These are phyloP conservation scores for Euwallacea similis DNA, from an alignment of 1,140 invertebrate species.

Conservation along the genomic window DNA sequence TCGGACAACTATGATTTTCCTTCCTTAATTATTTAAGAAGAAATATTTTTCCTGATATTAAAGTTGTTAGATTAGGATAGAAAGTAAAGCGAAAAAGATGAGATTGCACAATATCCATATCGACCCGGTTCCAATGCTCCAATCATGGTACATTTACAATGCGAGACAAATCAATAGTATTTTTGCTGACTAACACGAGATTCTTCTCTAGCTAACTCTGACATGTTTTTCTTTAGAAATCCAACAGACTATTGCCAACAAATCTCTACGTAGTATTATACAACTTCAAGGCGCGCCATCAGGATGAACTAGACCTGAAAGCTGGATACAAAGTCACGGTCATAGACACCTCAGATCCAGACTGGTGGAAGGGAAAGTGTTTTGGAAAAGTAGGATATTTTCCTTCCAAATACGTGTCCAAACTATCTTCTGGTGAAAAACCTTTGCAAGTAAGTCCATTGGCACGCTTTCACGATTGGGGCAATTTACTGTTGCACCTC, in stretches of 20 bases:
- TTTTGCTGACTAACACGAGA: neutral
- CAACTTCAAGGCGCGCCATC: slow-evolving; percentile 91
- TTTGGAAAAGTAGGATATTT: slow-evolving; percentile 90
- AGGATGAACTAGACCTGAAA: slow-evolving; percentile 91
- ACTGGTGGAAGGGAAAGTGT: slow-evolving; percentile 98
- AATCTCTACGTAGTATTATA: slow-evolving; percentile 94
- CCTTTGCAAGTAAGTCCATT: slow-evolving; percentile 75
- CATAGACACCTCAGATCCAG: slow-evolving; percentile 89
- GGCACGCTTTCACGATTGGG: no score
- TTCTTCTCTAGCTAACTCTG: neutral
- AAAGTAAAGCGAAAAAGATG: neutral
- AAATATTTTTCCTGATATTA: no score
- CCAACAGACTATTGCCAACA: slow-evolving; percentile 81
- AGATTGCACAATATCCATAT: no score
- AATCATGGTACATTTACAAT: no score
- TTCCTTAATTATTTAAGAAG: no score
- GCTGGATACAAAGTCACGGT: slow-evolving; percentile 95
- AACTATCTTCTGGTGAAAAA: slow-evolving; percentile 84
- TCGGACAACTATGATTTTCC: no score
- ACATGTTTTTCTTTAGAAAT: slow-evolving; percentile 63
- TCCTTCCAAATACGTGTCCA: slow-evolving; percentile 91
- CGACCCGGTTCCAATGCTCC: no score
- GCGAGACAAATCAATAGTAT: neutral
- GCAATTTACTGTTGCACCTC: neutral
- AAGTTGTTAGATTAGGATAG: neutral